phyloP scores from a whole-genome alignment of 2,888 invertebrate species.

The Cetonia aurata region DNA sequence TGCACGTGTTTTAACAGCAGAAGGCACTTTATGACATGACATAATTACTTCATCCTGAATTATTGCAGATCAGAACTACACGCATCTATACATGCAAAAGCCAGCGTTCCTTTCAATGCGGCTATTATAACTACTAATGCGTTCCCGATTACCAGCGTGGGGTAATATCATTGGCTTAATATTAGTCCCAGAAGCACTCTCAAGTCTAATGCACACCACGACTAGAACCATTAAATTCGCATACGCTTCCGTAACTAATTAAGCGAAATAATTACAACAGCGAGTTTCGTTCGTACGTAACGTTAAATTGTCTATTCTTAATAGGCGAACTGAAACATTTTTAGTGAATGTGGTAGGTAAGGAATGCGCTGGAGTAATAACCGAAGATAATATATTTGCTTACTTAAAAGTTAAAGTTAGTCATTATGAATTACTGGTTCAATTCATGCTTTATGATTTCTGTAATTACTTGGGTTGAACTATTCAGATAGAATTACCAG shows the following conservation, averaged over 20 bases:
- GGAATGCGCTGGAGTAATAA: no score
- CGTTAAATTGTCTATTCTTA: no score
- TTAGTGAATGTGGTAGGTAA: no score
- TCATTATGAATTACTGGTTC: no score
- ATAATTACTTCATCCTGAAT: neutral
- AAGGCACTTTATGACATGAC: neutral
- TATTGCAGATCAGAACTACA: neutral
- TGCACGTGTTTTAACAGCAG: no score
- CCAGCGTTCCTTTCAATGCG: neutral
- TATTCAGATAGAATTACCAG: no score
- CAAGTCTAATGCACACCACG: constrained; percentile 8
- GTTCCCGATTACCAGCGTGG: neutral
- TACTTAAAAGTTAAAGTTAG: no score
- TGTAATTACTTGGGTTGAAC: no score
- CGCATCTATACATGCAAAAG: neutral
- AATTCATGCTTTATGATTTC: no score
- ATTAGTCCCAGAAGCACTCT: constrained; percentile 19
- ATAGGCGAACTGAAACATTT: no score
- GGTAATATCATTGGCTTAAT: constrained; percentile 22
- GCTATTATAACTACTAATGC: constrained; percentile 15
- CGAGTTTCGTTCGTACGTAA: no score
- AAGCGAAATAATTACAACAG: neutral
- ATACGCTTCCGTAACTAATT: constrained; percentile 20
- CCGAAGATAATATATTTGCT: no score
- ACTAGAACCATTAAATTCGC: constrained; percentile 5